A percentile compares a stretch with the other conserved stretches of the same genome.
phyloP scores from a whole-genome alignment of 1,140 invertebrate species.

The Drosophila triauraria region DNA sequence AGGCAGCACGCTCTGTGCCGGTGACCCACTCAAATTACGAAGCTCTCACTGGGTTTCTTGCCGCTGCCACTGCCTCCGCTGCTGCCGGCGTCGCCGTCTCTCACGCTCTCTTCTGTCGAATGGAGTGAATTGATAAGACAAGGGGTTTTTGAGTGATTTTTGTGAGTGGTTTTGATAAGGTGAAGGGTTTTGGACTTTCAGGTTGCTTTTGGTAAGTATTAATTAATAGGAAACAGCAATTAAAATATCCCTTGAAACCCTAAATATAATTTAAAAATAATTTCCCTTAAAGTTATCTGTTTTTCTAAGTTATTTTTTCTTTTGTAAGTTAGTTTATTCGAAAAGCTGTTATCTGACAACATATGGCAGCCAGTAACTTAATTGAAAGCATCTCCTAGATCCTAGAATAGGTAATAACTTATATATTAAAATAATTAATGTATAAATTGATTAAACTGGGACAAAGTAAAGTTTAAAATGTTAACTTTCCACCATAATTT shows the following conservation, averaged over 20 bases:
- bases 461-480: too few relatives aligned
- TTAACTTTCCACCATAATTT: too few relatives aligned
- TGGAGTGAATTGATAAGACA: constrained; percentile 61
- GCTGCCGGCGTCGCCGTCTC: constrained; percentile 54
- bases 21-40: constrained; percentile 52
- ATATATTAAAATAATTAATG: too few relatives aligned
- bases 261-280: neutral
- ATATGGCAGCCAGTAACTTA: neutral
- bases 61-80: constrained; percentile 28
- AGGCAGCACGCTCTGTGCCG: constrained; percentile 16
- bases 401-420: too few relatives aligned
- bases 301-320: neutral
- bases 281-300: too few relatives aligned
- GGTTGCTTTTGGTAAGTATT: neutral
- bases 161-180: constrained; percentile 5
- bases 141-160: constrained; percentile 22
- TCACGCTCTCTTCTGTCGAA: constrained; percentile 58
- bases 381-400: too few relatives aligned
- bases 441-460: too few relatives aligned
- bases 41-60: constrained; percentile 52
- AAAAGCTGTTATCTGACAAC: neutral
- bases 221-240: neutral
- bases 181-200: too few relatives aligned
- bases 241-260: neutral
- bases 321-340: neutral